Evolutionary conservation across 2,113 vertebrate genomes (phyloP), one percentile per base, ranked within the genome.

Genomic region (Sinocyclocheilus rhinocerous): DNA sequence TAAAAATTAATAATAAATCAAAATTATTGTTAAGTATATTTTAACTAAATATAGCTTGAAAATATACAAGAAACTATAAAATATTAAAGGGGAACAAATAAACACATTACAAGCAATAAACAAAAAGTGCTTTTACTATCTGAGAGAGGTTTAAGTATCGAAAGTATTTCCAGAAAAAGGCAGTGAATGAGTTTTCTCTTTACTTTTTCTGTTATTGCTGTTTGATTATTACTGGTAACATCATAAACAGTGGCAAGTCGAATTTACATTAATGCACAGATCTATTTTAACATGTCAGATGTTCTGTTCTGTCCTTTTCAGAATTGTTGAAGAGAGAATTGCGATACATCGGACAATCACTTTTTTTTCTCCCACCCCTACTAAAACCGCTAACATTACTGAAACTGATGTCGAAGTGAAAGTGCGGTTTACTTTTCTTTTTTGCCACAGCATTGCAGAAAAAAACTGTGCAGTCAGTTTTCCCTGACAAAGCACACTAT

Each of bases 391-490:
- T 55, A 45, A 12, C 20, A 26, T 24, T 76, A 48, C 72, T 76
- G 39, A 76, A 72, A 73, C 36, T 73, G 36, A 5, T 72, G 18
- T 20, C 4, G 16, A 72, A 42, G 9, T 22, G 20, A 10, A 39
- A n/a, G 36, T n/a, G 70, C 13, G 42, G 29, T 36, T 69, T 69
- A 3, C 65, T 78, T 29, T 61, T 39, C 20, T 11, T 69, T 70
- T 52, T 52, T 69, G 5, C 29, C 11, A 15, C 48, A 15, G 63
- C 65, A 50, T n/a, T 50, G 63, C 4, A 57, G 36, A 4, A 42
- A 70, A 39, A 69, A 48, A 22, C 42, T 3, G 39, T 50, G 24
- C 52, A 82, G 42, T 82, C 42, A 72, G 45, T 73, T 83, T 83
- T n/a, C 39, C 67, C 48, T 57, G 65, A 57, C 65, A 39, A 50